phyloP scores from a whole-genome alignment of 37 sponge, comb jelly and placozoan genomes.

The Spongilla lacustris region DNA sequence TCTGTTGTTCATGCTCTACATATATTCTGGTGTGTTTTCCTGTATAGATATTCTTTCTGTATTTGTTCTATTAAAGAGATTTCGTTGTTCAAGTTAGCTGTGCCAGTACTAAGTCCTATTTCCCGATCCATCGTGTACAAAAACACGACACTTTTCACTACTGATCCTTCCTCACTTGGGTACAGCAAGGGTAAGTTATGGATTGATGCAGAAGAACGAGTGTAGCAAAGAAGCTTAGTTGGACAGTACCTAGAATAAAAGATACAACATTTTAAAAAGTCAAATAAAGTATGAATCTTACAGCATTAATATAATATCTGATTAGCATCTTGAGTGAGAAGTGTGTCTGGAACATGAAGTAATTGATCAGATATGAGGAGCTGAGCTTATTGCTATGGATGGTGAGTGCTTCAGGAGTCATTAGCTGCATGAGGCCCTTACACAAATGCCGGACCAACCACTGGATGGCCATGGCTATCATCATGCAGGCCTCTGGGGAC shows the following conservation, averaged over 20 bases:
- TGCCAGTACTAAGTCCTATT: too few species aligned
- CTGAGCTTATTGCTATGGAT: slow-evolving; percentile 24
- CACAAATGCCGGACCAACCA: slow-evolving; percentile 39
- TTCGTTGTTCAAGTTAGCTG: too few species aligned
- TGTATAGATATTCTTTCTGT: too few species aligned
- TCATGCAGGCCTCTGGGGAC: not conserved
- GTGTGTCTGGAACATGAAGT: slow-evolving; percentile 70
- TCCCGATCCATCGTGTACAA: too few species aligned
- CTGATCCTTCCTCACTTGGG: too few species aligned
- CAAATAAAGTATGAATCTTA: not conserved
- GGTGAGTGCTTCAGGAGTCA: slow-evolving; percentile 52
- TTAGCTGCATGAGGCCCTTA: slow-evolving; percentile 48
- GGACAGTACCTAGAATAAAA: not conserved
- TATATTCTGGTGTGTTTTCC: too few species aligned
- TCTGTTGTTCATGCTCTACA: too few species aligned
- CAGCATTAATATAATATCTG: slow-evolving; percentile 2
- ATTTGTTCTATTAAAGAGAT: too few species aligned
- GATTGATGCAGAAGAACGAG: not conserved
- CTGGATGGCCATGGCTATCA: slow-evolving; percentile 12
- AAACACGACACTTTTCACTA: too few species aligned
- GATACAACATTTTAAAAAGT: not conserved
- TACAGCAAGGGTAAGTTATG: not conserved
- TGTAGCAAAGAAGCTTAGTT: not conserved
- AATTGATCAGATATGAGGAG: slow-evolving; percentile 31
- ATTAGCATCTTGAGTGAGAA: slow-evolving; percentile 68